Percentiles rank a stretch among this genome's conserved stretches.
These are phyloP conservation scores for Lepidochrysops patricia DNA, from an alignment of 2,888 invertebrate species.

Conservation along the genomic window DNA sequence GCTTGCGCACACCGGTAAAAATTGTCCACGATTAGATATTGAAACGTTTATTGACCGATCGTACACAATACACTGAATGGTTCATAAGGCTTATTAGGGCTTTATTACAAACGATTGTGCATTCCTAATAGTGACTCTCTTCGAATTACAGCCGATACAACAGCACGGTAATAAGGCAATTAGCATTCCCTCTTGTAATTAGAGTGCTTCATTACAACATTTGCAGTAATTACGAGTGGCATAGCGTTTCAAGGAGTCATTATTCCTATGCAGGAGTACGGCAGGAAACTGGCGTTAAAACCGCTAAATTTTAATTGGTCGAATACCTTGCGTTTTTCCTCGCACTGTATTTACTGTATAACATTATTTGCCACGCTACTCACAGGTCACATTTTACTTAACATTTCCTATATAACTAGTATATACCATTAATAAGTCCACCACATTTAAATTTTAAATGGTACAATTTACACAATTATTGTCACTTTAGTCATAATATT, in stretches of 20 bases:
- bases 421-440: neutral
- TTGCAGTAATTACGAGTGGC: slow-evolving; percentile 36
- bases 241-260: slow-evolving; percentile 25
- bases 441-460: neutral
- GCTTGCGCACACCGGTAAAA: neutral
- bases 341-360: slow-evolving; percentile 29
- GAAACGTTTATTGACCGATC: neutral
- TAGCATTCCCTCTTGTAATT: slow-evolving; percentile 55
- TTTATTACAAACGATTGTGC: slow-evolving; percentile 57
- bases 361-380: too few relatives aligned
- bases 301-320: slow-evolving; percentile 29
- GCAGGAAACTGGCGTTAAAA: slow-evolving; percentile 24
- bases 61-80: slow-evolving; percentile 14
- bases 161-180: slow-evolving; percentile 38
- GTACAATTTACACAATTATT: neutral
- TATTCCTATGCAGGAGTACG: slow-evolving; percentile 27
- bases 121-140: slow-evolving; percentile 49
- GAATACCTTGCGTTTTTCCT: slow-evolving; percentile 23
- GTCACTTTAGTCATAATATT: neutral
- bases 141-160: slow-evolving; percentile 47
- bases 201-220: slow-evolving; percentile 54
- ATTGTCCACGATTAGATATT: neutral
- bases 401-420: neutral
- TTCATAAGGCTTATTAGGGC: slow-evolving; percentile 64
- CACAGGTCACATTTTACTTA: neutral